Percentiles rank a stretch among this genome's conserved stretches.
Conservation (phyloP, 2,888 invertebrate species). For the Athripsodes cinereus region DNA sequence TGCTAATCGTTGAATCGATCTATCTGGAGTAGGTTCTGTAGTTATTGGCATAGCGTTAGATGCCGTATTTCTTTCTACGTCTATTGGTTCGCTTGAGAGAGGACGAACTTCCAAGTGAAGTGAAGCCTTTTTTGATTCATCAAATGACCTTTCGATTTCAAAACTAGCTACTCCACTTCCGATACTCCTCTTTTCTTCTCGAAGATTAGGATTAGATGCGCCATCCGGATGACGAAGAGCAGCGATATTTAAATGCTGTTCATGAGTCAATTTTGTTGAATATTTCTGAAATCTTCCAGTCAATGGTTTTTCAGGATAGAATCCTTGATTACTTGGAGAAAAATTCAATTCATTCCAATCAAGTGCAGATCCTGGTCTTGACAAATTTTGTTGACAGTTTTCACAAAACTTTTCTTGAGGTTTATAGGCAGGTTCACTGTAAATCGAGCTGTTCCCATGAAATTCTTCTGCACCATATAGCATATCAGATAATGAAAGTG, state of each 20-base stretch:
- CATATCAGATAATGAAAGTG: constrained; percentile 64
- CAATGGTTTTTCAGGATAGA: constrained; percentile 34
- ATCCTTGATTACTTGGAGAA: constrained; percentile 47
- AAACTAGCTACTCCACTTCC: constrained; percentile 58
- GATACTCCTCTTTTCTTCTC: constrained; percentile 60
- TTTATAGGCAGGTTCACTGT: constrained; percentile 77
- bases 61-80: constrained; percentile 27
- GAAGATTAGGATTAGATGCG: constrained; percentile 86
- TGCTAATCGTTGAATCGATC: constrained; percentile 55
- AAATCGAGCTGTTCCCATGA: constrained; percentile 73
- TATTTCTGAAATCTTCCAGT: constrained; percentile 61
- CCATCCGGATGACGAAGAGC: constrained; percentile 84
- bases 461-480: constrained; percentile 59
- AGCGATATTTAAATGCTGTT: constrained; percentile 54
- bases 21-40: constrained; percentile 56
- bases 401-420: constrained; percentile 70
- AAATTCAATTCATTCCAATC: constrained; percentile 57
- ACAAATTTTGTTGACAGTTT: constrained; percentile 67
- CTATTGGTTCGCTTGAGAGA: constrained; percentile 34
- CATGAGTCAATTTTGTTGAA: constrained; percentile 51
- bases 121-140: constrained; percentile 39
- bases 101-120: constrained; percentile 28
- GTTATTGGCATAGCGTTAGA: constrained; percentile 50
- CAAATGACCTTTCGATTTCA: constrained; percentile 49
- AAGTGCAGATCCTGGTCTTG: constrained; percentile 60